These are phyloP conservation scores for Rhynchonycteris naso DNA, from an alignment of 2,797 vertebrate genomes.

Conservation along the genomic window DNA sequence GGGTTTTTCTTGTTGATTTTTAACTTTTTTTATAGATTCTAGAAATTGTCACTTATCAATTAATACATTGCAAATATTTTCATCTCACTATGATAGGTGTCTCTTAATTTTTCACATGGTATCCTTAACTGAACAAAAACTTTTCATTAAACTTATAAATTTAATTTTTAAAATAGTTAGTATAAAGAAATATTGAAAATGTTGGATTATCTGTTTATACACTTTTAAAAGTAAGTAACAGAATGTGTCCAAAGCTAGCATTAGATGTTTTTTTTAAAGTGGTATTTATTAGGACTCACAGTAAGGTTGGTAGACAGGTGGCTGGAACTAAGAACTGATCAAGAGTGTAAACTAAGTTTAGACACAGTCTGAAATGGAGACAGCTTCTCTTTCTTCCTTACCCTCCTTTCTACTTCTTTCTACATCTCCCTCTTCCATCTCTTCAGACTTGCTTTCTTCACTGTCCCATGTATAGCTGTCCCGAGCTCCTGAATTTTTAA, in stretches of 20 bases:
- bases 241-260: neutral
- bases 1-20: neutral
- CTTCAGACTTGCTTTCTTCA: neutral
- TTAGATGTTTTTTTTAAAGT: neutral
- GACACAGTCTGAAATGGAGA: too few relatives aligned
- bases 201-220: neutral
- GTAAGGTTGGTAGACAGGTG: neutral
- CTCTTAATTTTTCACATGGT: neutral
- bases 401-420: neutral
- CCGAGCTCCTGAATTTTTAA: neutral
- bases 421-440: neutral
- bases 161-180: neutral
- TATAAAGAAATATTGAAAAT: neutral
- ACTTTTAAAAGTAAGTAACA: constrained; percentile 2
- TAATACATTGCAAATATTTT: neutral
- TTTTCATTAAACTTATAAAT: constrained; percentile 10
- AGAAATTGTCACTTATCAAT: neutral
- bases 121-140: neutral
- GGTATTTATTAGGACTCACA: neutral
- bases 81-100: neutral
- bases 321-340: neutral
- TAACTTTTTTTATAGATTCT: neutral
- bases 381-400: neutral
- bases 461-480: neutral
- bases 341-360: neutral